phyloP scores from a whole-genome alignment of 2,888 invertebrate species.

The Cheilosia soror region DNA sequence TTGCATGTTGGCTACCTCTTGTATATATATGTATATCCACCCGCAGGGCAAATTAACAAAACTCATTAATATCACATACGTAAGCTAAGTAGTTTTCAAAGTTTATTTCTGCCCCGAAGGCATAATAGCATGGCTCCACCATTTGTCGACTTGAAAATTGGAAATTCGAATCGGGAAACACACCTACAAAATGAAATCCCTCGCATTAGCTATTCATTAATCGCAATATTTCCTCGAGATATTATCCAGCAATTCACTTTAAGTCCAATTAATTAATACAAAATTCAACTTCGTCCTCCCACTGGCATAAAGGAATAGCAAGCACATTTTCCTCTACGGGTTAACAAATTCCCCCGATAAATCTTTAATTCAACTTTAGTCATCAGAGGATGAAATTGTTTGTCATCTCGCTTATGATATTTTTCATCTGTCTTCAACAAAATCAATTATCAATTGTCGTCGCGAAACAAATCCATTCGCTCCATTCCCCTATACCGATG shows the following conservation, averaged over 20 bases:
- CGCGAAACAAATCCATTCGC: slow-evolving; percentile 4
- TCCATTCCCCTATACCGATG: not conserved
- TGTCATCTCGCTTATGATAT: slow-evolving; percentile 52
- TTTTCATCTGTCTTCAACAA: slow-evolving; percentile 52
- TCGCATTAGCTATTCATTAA: slow-evolving; percentile 59
- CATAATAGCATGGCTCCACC: not conserved
- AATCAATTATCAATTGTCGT: slow-evolving; percentile 59
- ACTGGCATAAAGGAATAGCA: not conserved
- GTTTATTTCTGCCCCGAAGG: slow-evolving; percentile 19
- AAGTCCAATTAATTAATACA: slow-evolving; percentile 61
- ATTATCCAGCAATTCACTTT: slow-evolving; percentile 53
- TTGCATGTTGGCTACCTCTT: not conserved
- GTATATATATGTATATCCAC: too few relatives aligned
- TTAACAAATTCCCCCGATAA: slow-evolving; percentile 28
- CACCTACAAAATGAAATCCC: slow-evolving; percentile 34
- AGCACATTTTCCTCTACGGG: not conserved
- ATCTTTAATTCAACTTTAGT: slow-evolving; percentile 53
- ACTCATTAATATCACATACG: slow-evolving; percentile 38
- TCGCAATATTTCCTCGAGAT: slow-evolving; percentile 55
- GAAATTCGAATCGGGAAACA: not conserved
- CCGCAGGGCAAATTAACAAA: slow-evolving; percentile 28
- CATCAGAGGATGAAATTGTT: slow-evolving; percentile 60
- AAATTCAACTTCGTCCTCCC: slow-evolving; percentile 24
- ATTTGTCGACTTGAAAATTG: not conserved
- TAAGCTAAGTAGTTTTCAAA: slow-evolving; percentile 10